Evolutionary conservation across 1,140 invertebrate species (phyloP).

Genomic region (Diachasma alloeum): DNA sequence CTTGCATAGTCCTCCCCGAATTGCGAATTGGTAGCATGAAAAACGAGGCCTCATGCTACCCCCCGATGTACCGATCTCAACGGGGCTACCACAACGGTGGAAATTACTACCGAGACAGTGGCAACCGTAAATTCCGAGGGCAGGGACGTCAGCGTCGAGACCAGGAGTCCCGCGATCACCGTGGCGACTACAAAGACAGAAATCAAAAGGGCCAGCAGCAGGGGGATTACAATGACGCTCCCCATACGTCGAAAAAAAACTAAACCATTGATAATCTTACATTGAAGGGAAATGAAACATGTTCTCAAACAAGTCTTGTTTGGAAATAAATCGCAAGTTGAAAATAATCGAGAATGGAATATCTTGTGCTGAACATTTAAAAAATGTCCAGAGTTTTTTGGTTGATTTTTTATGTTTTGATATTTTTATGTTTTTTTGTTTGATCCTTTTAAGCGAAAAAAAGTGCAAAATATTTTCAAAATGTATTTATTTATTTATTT

Average conservation of each 20-base stretch:
- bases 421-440: too few relatives aligned
- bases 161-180: slow-evolving; percentile 44
- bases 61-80: slow-evolving; percentile 46
- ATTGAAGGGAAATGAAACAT: too few relatives aligned
- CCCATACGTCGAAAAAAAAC: slow-evolving; percentile 31
- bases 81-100: slow-evolving; percentile 50
- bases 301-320: too few relatives aligned
- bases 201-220: slow-evolving; percentile 34
- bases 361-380: too few relatives aligned
- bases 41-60: slow-evolving; percentile 44
- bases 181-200: slow-evolving; percentile 52
- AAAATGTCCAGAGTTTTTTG: too few relatives aligned
- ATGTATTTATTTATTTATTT: too few relatives aligned
- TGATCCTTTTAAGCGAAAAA: too few relatives aligned
- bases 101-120: slow-evolving; percentile 44
- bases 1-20: slow-evolving; percentile 53
- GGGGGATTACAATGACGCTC: slow-evolving; percentile 36
- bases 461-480: too few relatives aligned
- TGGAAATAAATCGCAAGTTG: too few relatives aligned
- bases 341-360: too few relatives aligned
- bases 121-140: slow-evolving; percentile 54
- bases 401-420: too few relatives aligned
- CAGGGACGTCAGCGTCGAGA: slow-evolving; percentile 52
- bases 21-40: slow-evolving; percentile 50
- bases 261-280: slow-evolving; percentile 19